phyloP scores from a whole-genome alignment of 1,140 invertebrate genomes.

The Latrodectus geometricus region DNA sequence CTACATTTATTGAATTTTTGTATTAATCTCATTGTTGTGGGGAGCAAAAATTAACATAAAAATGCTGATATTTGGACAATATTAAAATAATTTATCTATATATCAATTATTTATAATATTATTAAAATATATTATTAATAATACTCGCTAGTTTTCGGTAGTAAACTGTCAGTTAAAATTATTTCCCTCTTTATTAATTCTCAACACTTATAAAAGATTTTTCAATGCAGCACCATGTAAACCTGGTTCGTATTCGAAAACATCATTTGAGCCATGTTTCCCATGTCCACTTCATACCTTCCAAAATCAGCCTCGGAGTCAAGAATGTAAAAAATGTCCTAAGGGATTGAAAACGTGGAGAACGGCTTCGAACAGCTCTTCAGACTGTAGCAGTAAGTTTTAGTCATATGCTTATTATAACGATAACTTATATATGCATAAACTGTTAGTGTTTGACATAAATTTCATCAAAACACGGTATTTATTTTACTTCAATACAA shows the following conservation, averaged over 20 bases:
- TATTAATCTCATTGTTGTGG: not conserved
- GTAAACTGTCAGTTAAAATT: too few species aligned
- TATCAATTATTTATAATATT: too few species aligned
- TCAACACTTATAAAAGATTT: not conserved
- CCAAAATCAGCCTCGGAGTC: slow-evolving; percentile 90
- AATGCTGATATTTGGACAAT: too few species aligned
- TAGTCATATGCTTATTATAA: not conserved
- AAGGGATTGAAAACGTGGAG: slow-evolving; percentile 81
- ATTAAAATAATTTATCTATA: too few species aligned
- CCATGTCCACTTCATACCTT: slow-evolving; percentile 91
- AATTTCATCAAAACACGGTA: too few species aligned
- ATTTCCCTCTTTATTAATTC: too few species aligned
- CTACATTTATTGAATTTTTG: not conserved
- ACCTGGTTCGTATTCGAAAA: slow-evolving; percentile 36
- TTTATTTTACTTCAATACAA: too few species aligned
- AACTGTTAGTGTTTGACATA: too few species aligned
- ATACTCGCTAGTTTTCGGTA: too few species aligned
- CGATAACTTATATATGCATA: too few species aligned
- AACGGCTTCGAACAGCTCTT: slow-evolving; percentile 84
- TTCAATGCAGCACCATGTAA: slow-evolving; percentile 37
- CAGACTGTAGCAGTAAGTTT: slow-evolving; percentile 64
- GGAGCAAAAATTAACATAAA: too few species aligned
- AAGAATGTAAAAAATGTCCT: slow-evolving; percentile 88
- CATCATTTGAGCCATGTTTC: slow-evolving; percentile 76
- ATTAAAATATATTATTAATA: too few species aligned